Percentiles rank a stretch among this genome's conserved stretches.
Evolutionary conservation across 2,888 invertebrate genomes (phyloP).

Genomic region (Zhuqinia jingwanae): DNA sequence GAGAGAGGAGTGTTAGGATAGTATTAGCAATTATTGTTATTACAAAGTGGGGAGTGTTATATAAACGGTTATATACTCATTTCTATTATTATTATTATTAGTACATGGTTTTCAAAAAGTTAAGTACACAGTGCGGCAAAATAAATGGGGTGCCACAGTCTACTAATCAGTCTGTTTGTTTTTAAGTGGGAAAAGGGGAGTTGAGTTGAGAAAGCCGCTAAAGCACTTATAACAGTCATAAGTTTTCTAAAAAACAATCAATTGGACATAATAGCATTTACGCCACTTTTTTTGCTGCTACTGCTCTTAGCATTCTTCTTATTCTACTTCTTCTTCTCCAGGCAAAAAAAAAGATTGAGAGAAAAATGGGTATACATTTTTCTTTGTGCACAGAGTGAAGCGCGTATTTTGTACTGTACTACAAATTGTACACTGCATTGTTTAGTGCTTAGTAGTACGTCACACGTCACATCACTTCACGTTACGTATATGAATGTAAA

Average conservation of each 20-base stretch:
- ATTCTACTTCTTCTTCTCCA: conserved; percentile 24
- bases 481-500: no score
- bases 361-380: no score
- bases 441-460: no score
- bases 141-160: no score
- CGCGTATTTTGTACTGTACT: no score
- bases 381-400: not conserved
- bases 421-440: no score
- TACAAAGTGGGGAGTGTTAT: no score
- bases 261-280: conserved; percentile 16
- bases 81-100: no score
- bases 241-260: conserved; percentile 22
- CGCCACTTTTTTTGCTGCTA: conserved; percentile 2
- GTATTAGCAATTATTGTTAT: conserved; percentile 20
- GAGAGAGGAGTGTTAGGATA: not conserved
- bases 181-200: conserved; percentile 20
- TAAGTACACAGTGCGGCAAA: conserved; percentile 20
- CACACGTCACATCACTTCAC: no score
- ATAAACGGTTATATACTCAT: no score
- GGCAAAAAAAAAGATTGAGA: not conserved
- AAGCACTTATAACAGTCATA: not conserved
- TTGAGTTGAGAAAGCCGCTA: conserved; percentile 6
- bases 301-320: not conserved
- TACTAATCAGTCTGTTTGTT: conserved; percentile 24
- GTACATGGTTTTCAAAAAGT: not conserved